These are phyloP conservation scores for Sminthurides aquaticus DNA, from an alignment of 2,888 invertebrate species.

Conservation along the genomic window DNA sequence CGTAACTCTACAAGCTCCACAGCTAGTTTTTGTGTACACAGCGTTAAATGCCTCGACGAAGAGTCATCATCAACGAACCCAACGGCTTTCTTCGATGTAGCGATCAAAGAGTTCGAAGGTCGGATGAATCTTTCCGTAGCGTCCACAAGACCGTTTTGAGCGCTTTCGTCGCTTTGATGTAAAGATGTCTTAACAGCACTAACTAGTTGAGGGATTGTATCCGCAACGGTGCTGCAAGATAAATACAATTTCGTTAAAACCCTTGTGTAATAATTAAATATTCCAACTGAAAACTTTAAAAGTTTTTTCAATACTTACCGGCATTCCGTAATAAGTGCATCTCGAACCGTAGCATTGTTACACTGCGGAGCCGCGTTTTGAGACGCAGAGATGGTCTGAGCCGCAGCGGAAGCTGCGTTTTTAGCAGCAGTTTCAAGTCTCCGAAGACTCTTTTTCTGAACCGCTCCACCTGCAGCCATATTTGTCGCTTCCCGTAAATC, in stretches of 20 bases:
- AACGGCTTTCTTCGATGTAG: slow-evolving; percentile 39
- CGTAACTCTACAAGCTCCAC: slow-evolving; percentile 60
- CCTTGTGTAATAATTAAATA: background rate
- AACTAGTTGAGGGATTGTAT: slow-evolving; percentile 71
- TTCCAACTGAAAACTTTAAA: background rate
- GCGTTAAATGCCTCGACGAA: slow-evolving; percentile 49
- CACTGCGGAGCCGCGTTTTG: slow-evolving; percentile 66
- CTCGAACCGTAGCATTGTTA: slow-evolving; percentile 40
- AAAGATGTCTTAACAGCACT: slow-evolving; percentile 68
- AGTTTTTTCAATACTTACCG: slow-evolving; percentile 13
- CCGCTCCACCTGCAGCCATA: slow-evolving; percentile 41
- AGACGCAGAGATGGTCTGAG: slow-evolving; percentile 74
- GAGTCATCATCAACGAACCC: slow-evolving; percentile 44
- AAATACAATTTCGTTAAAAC: background rate
- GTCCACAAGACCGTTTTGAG: slow-evolving; percentile 37
- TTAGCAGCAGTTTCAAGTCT: slow-evolving; percentile 62
- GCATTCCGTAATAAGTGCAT: slow-evolving; percentile 42
- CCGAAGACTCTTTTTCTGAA: slow-evolving; percentile 33
- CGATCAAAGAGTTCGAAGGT: slow-evolving; percentile 40
- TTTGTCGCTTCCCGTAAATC: slow-evolving; percentile 59
- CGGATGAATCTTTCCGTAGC: slow-evolving; percentile 39
- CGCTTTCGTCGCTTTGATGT: slow-evolving; percentile 44
- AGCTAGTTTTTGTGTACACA: slow-evolving; percentile 59
- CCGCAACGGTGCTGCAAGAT: slow-evolving; percentile 63
- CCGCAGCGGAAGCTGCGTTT: slow-evolving; percentile 78